phyloP scores from a whole-genome alignment of 92 coral and sea anemone genomes.

The Paragorgia papillata region DNA sequence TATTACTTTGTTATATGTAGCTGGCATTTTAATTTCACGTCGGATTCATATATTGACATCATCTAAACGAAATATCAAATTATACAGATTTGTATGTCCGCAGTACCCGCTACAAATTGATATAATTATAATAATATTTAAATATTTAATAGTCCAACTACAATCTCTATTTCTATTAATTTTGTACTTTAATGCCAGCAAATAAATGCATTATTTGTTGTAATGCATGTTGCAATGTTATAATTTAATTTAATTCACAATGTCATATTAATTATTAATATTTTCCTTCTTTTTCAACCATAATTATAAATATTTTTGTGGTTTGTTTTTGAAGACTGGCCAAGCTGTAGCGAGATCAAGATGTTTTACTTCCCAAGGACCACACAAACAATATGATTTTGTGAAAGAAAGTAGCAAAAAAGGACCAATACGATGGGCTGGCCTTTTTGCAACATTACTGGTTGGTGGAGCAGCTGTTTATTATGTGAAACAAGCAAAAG shows the following conservation, averaged over 20 bases:
- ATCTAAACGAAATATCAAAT: conserved; percentile 4
- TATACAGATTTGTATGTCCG: conserved; percentile 26
- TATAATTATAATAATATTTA: too few relatives aligned
- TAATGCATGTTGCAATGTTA: too few relatives aligned
- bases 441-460: conserved; percentile 66
- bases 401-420: conserved; percentile 56
- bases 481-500: conserved; percentile 83
- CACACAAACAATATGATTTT: conserved; percentile 31
- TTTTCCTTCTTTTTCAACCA: too few relatives aligned
- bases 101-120: too few relatives aligned
- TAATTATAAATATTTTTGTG: too few relatives aligned
- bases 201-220: too few relatives aligned
- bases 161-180: too few relatives aligned
- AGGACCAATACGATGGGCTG: conserved; percentile 95
- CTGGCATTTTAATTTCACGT: conserved; percentile 8
- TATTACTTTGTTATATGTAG: neutral
- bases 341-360: conserved; percentile 7
- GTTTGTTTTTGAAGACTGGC: neutral
- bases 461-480: conserved; percentile 87
- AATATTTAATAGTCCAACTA: too few relatives aligned
- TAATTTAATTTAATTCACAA: too few relatives aligned
- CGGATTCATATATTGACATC: conserved; percentile 1
- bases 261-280: too few relatives aligned
- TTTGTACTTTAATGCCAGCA: too few relatives aligned
- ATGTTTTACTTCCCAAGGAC: conserved; percentile 5